These are phyloP conservation scores for Hyles lineata DNA, from an alignment of 2,888 invertebrate species.

Conservation along the genomic window DNA sequence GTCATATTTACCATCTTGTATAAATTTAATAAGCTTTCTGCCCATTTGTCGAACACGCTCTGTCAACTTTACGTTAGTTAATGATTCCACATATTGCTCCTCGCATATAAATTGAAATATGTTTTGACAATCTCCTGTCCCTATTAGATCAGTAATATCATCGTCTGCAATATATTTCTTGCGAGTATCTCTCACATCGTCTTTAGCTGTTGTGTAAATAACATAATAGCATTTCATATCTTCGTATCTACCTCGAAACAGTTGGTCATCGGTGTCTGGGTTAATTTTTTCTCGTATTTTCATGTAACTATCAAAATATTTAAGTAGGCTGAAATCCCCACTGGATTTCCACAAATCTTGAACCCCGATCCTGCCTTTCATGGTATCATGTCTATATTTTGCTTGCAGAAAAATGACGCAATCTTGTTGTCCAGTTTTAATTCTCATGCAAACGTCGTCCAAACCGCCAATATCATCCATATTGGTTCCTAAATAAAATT, in stretches of 20 bases:
- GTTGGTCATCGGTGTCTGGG: background rate
- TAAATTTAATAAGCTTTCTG: constrained; percentile 4
- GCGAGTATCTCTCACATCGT: background rate
- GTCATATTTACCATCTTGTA: background rate
- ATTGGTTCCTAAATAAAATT: constrained; percentile 32
- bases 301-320: constrained; percentile 27
- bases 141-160: constrained; percentile 3
- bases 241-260: constrained; percentile 13
- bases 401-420: constrained; percentile 26
- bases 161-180: background rate
- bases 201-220: constrained; percentile 25
- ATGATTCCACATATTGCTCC: constrained; percentile 7
- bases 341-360: constrained; percentile 23
- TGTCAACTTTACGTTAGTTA: background rate
- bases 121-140: background rate
- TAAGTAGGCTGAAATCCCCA: constrained; percentile 24
- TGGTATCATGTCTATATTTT: constrained; percentile 17
- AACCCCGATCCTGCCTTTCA: background rate
- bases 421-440: constrained; percentile 12
- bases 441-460: constrained; percentile 32
- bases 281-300: constrained; percentile 26
- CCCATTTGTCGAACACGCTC: constrained; percentile 4
- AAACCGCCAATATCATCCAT: constrained; percentile 28
- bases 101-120: constrained; percentile 13
- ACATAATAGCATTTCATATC: constrained; percentile 19